Evolutionary conservation across 2,113 vertebrate species (phyloP).

Genomic region (Alexandromys fortis): DNA sequence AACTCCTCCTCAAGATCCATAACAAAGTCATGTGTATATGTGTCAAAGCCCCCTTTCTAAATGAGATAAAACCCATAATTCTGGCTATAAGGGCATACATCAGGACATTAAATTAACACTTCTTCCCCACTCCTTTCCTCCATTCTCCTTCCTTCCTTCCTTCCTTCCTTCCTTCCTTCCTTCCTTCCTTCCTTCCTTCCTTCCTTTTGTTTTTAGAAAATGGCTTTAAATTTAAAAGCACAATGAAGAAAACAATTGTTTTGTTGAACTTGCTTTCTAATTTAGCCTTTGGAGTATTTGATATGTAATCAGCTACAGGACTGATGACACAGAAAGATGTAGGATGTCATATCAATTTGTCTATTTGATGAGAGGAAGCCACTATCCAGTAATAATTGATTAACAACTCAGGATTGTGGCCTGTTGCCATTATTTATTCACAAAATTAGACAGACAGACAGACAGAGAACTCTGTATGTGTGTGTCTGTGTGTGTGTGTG

Average conservation of each 20-base stretch:
- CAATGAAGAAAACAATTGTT: neutral
- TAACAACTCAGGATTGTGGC: neutral
- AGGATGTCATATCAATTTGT: neutral
- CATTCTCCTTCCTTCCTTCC: no score
- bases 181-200: no score
- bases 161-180: no score
- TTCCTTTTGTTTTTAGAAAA: neutral
- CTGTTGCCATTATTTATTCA: neutral
- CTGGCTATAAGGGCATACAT: neutral
- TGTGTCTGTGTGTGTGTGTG: no score
- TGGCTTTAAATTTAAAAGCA: neutral
- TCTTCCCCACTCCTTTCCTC: no score
- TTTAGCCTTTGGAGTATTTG: neutral
- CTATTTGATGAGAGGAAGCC: neutral
- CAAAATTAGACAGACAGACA: neutral
- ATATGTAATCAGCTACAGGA: neutral
- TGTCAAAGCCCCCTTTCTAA: neutral
- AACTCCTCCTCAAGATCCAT: neutral
- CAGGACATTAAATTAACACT: neutral
- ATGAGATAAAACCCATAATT: neutral
- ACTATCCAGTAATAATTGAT: neutral
- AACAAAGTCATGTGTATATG: neutral
- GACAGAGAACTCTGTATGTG: no score
- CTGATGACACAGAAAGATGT: neutral
- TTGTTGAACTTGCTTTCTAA: constrained; percentile 8